Percentiles rank a stretch among this genome's conserved stretches.
phyloP scores from a whole-genome alignment of 2,888 invertebrate species.

The Plagodis dolabraria region DNA sequence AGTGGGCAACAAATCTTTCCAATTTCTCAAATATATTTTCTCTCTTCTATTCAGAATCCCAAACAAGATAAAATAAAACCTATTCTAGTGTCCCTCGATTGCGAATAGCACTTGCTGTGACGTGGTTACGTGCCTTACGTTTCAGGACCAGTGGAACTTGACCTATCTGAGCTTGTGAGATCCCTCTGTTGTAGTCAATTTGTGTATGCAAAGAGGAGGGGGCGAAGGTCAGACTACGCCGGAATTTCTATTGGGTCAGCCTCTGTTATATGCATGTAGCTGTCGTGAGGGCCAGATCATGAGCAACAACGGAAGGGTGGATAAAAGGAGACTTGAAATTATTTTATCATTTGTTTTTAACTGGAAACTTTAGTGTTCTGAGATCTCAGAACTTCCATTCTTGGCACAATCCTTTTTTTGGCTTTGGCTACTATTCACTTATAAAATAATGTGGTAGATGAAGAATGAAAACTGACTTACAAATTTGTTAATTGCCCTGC shows the following conservation, averaged over 20 bases:
- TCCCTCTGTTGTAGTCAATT: constrained; percentile 38
- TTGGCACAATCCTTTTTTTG: too few species aligned
- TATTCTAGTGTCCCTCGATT: constrained; percentile 49
- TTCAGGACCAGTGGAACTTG: constrained; percentile 41
- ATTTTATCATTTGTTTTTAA: too few species aligned
- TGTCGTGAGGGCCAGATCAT: constrained; percentile 32
- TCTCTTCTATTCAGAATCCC: constrained; percentile 36
- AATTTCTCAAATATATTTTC: constrained; percentile 15
- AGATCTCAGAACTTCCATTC: too few species aligned
- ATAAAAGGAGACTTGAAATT: too few species aligned
- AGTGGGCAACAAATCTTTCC: constrained; percentile 7
- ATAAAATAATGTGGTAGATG: too few species aligned
- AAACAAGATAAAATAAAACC: constrained; percentile 53
- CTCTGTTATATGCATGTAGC: constrained; percentile 49
- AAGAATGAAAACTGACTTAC: too few species aligned
- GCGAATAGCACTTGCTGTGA: constrained; percentile 36
- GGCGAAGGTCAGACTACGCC: constrained; percentile 41
- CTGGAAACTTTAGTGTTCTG: too few species aligned
- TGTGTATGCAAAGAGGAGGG: constrained; percentile 35
- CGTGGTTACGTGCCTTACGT: constrained; percentile 14
- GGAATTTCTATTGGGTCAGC: constrained; percentile 51
- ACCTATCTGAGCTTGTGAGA: constrained; percentile 34
- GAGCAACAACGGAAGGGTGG: not conserved
- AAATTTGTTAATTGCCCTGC: too few species aligned
- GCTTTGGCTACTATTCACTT: too few species aligned